Conservation (phyloP, 2,113 vertebrate genomes). For the Etia nguti region DNA sequence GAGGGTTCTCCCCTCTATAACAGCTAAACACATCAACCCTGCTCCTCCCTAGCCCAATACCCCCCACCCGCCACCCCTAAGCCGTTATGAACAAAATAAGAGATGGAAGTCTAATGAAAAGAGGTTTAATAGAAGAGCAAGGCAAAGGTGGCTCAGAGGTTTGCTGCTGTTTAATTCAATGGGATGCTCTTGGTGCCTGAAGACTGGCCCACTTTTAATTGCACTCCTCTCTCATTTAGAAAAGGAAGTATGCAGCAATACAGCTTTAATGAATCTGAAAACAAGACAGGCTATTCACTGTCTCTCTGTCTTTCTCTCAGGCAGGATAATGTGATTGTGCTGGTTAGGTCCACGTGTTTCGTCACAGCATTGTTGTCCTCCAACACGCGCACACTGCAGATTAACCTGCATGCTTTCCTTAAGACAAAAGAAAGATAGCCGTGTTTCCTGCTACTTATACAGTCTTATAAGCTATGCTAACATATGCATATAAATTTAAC, state of each 20-base stretch:
- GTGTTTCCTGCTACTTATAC: neutral
- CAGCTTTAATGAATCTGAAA: slow-evolving; percentile 48
- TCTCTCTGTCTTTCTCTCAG: slow-evolving; percentile 32
- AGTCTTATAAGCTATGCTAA: neutral
- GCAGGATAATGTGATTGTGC: slow-evolving; percentile 38
- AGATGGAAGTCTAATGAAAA: slow-evolving; percentile 69
- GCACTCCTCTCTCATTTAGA: slow-evolving; percentile 50
- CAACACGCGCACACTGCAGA: neutral
- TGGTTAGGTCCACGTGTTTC: slow-evolving; percentile 17
- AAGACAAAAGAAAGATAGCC: neutral
- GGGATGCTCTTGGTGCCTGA: slow-evolving; percentile 51
- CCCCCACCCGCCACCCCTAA: neutral
- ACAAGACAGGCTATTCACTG: slow-evolving; percentile 34
- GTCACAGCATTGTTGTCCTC: neutral
- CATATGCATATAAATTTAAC: neutral
- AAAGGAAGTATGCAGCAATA: slow-evolving; percentile 44
- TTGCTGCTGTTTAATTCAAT: slow-evolving; percentile 62
- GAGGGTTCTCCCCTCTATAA: slow-evolving; percentile 51
- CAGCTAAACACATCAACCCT: slow-evolving; percentile 64
- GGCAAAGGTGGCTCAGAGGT: slow-evolving; percentile 60
- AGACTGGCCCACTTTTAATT: slow-evolving; percentile 61
- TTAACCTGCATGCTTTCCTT: neutral
- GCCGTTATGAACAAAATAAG: slow-evolving; percentile 55
- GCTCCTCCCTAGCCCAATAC: slow-evolving; percentile 22
- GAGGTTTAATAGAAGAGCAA: slow-evolving; percentile 62